These are phyloP conservation scores for Alethe castanea DNA, from an alignment of 2,113 vertebrate genomes.

Conservation along the genomic window DNA sequence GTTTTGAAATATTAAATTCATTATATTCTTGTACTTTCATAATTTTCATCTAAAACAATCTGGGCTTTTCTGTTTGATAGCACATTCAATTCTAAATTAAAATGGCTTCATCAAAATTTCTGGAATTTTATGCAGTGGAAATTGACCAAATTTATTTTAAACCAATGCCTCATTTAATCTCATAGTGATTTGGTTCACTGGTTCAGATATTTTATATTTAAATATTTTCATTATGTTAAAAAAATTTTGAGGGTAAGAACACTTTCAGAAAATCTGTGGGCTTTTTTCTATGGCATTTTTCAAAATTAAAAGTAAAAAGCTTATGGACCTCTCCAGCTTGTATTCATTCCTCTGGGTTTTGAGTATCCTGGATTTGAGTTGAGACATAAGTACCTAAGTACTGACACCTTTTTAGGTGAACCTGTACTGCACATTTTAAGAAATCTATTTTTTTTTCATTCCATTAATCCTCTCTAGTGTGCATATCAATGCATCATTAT, in stretches of 20 bases:
- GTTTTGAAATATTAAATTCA: neutral
- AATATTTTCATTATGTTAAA: neutral
- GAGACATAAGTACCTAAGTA: neutral
- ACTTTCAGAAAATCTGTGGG: fast-evolving
- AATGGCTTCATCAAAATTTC: neutral
- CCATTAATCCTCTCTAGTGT: neutral
- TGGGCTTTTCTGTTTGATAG: neutral
- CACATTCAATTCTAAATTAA: neutral
- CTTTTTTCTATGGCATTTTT: neutral
- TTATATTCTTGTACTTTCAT: neutral
- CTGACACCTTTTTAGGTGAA: neutral
- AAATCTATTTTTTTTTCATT: neutral
- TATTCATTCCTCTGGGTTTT: neutral
- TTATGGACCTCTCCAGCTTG: neutral
- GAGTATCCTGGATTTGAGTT: neutral
- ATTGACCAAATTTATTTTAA: neutral
- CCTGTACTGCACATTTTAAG: neutral
- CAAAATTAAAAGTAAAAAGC: neutral
- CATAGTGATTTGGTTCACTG: neutral
- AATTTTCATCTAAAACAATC: neutral
- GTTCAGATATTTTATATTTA: neutral
- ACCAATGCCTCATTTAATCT: neutral
- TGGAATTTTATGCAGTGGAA: neutral
- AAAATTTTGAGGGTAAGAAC: neutral
- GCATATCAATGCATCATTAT: neutral